These are phyloP conservation scores for Rhagonycha fulva DNA, from an alignment of 2,888 invertebrate genomes.

Conservation along the genomic window DNA sequence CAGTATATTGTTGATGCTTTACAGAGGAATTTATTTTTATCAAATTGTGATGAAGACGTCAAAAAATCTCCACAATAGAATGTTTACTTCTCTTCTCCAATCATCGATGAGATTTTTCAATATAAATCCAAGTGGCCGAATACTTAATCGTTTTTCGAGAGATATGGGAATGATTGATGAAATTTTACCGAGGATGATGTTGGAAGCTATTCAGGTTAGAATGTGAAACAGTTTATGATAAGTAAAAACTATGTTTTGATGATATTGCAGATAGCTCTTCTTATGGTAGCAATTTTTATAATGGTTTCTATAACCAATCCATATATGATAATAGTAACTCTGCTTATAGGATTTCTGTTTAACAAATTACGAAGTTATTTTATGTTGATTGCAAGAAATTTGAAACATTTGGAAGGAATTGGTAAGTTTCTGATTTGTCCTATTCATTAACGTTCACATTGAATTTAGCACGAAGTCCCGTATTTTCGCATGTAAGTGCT, in stretches of 20 bases:
- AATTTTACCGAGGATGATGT: slow-evolving; percentile 58
- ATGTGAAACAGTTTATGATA: no score
- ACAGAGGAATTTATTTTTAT: slow-evolving; percentile 64
- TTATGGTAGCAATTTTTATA: background rate
- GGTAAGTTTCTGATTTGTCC: background rate
- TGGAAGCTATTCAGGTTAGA: slow-evolving; percentile 59
- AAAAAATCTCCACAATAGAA: slow-evolving; percentile 76
- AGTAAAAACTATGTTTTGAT: background rate
- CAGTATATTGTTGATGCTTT: slow-evolving; percentile 55
- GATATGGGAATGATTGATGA: slow-evolving; percentile 71
- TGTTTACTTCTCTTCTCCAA: slow-evolving; percentile 79
- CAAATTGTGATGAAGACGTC: slow-evolving; percentile 77
- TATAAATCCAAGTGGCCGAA: slow-evolving; percentile 76
- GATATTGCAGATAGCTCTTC: background rate
- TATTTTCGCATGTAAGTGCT: slow-evolving; percentile 85
- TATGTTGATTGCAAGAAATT: background rate
- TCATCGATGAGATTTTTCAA: slow-evolving; percentile 87
- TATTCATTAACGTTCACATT: background rate
- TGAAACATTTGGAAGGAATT: slow-evolving; percentile 8
- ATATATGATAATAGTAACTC: background rate
- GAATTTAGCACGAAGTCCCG: slow-evolving; percentile 75
- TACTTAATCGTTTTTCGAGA: slow-evolving; percentile 78
- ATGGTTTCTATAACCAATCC: background rate
- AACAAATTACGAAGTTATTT: background rate
- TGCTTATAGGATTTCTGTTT: background rate